phyloP scores from a whole-genome alignment of 2,888 invertebrate species.

The Drosophila birchii region DNA sequence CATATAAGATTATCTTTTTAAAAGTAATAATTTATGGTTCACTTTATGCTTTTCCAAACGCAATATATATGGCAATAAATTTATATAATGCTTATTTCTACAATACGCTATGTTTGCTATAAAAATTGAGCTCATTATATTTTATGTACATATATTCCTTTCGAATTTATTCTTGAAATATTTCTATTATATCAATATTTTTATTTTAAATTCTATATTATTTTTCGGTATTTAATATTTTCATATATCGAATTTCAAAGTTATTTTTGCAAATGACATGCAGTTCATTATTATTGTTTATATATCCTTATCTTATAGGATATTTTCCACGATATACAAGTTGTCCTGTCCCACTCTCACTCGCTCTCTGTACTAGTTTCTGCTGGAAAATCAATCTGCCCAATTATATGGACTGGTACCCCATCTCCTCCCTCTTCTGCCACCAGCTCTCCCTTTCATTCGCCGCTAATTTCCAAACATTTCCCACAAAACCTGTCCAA shows the following conservation, averaged over 20 bases:
- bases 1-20: too few relatives aligned
- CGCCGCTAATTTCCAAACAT: constrained; percentile 12
- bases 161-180: not conserved
- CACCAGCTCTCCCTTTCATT: not conserved
- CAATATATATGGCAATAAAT: too few relatives aligned
- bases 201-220: not conserved
- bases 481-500: constrained; percentile 10
- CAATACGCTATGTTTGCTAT: not conserved
- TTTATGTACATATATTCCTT: not conserved
- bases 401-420: not conserved
- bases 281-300: not conserved
- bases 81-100: too few relatives aligned
- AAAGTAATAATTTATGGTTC: too few relatives aligned
- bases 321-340: not conserved
- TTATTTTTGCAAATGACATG: too few relatives aligned
- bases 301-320: not conserved
- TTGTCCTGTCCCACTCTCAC: not conserved
- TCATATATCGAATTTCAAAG: too few relatives aligned
- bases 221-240: not conserved
- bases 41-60: too few relatives aligned
- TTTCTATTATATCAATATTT: not conserved
- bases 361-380: not conserved
- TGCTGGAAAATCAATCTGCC: constrained; percentile 5
- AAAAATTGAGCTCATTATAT: not conserved
- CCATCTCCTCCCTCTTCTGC: not conserved